Conservation (phyloP, 2,797 vertebrate genomes). For the Glyptemys insculpta region DNA sequence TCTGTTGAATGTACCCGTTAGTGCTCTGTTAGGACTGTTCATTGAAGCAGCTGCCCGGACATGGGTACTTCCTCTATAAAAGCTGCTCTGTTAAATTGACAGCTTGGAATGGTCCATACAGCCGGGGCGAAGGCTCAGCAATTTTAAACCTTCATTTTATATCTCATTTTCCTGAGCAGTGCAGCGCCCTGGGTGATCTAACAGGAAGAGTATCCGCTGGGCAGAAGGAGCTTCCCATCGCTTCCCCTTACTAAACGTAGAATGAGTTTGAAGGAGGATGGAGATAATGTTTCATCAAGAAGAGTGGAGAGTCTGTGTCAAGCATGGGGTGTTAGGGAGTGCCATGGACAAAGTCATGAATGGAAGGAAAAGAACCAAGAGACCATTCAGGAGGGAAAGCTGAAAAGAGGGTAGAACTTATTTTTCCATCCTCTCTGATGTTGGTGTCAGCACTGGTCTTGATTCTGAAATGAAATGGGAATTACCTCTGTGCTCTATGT, state of each 20-base stretch:
- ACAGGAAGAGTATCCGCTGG: neutral
- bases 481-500: neutral
- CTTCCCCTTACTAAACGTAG: neutral
- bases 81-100: neutral
- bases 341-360: neutral
- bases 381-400: neutral
- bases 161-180: neutral
- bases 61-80: neutral
- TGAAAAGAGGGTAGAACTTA: neutral
- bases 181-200: neutral
- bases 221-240: neutral
- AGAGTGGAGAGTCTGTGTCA: conserved; percentile 19
- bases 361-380: neutral
- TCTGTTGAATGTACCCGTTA: neutral
- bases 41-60: neutral
- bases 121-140: neutral
- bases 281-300: conserved; percentile 14
- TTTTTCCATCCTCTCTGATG: neutral
- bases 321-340: conserved; percentile 7
- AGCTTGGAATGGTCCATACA: neutral
- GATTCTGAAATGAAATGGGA: conserved; percentile 17
- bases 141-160: neutral
- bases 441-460: neutral
- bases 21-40: neutral
- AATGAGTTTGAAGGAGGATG: conserved; percentile 5